Evolutionary conservation across 2,888 invertebrate genomes (phyloP), one percentile per base, ranked within the genome.

Genomic region (Rhagonycha fulva): DNA sequence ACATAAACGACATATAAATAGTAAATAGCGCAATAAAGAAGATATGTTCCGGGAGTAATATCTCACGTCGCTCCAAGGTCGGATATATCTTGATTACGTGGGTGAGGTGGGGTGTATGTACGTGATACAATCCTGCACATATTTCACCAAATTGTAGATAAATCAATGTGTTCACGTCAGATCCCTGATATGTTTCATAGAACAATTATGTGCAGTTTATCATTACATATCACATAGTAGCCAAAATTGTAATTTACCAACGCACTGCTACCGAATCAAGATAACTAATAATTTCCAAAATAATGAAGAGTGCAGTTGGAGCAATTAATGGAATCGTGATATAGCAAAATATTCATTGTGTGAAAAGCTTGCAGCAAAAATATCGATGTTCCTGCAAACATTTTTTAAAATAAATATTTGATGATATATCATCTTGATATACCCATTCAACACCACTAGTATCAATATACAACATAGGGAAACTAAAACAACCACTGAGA

Each of bases 31-130:
- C 83, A 84, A 84, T 85, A 85, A 84, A 84, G 84, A 83, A 83
- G 84, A 85, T 84, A 84, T 85, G 84, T 85, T 85, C 83, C 83
- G 82, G 83, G 83, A 81, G 85, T 83, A 85, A 86, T 87, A 87
- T 86, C 85, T 86, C 85, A 86, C 84, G 82, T 82, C 81, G 83
- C 84, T 84, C 83, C 86, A 86, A 86, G 86, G 86, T 86, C 86
- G 85, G 86, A 87, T 87, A 87, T 86, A 87, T 87, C 87, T 87
- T 86, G 87, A 87, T 87, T 87, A 87, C 83, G 83, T 80, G 82
- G 80, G 74, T 80, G 80, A 81, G 81, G 83, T 83, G 76, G 80
- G 76, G 81, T 78, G 77, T 77, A 76, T 76, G 82, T 82, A 86
- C 86, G 86, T 86, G 86, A 86, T 82, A 84, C 85, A 84, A 86